Evolutionary conservation across 2,888 invertebrate species (phyloP).

Genomic region (Tolmerus cingulatus): DNA sequence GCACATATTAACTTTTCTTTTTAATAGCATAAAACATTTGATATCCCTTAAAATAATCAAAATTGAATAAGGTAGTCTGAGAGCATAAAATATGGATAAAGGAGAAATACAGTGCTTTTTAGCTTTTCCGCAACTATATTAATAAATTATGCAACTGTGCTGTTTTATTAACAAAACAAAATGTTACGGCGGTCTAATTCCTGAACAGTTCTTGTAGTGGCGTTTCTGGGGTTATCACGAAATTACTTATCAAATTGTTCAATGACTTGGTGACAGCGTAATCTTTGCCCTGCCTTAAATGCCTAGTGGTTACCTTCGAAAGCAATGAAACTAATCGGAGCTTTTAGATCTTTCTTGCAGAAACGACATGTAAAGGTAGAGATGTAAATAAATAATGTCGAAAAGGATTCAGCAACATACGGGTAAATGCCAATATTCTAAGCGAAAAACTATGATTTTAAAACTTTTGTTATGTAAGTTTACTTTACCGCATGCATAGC

Average conservation of each 20-base stretch:
- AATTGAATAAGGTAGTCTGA: too few relatives aligned
- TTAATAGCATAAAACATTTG: too few relatives aligned
- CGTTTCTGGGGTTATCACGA: background rate
- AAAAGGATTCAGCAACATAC: background rate
- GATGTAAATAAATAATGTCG: background rate
- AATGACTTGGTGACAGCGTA: background rate
- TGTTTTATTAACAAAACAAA: background rate
- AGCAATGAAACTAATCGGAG: background rate
- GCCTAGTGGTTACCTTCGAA: background rate
- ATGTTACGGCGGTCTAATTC: background rate
- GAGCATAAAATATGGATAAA: too few relatives aligned
- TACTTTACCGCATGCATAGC: too few relatives aligned
- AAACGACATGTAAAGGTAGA: background rate
- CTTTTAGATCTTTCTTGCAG: background rate
- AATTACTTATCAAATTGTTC: background rate
- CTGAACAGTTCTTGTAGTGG: background rate
- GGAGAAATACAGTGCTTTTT: background rate
- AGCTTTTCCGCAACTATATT: too few relatives aligned
- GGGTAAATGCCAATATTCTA: too few relatives aligned
- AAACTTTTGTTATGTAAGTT: too few relatives aligned
- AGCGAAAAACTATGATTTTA: too few relatives aligned
- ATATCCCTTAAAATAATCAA: too few relatives aligned
- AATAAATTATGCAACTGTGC: background rate
- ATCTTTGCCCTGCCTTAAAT: background rate
- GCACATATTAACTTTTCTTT: too few relatives aligned